phyloP scores from a whole-genome alignment of 2,888 invertebrate genomes.

The Drosophila monieri region DNA sequence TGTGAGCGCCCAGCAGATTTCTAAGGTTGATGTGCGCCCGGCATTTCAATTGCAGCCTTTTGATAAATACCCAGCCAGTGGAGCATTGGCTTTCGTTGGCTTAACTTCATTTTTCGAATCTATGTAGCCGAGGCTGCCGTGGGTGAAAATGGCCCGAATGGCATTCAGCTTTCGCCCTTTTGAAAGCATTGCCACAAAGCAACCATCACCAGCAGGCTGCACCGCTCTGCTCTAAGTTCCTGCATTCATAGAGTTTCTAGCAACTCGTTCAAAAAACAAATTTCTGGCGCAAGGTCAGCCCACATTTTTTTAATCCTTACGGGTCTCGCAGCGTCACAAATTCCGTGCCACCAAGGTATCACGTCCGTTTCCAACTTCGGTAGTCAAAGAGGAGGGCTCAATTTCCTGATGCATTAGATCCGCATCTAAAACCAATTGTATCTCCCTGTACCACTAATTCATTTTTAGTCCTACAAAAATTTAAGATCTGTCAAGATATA shows the following conservation, averaged over 20 bases:
- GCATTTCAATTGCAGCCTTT: conserved; percentile 75
- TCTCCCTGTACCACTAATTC: neutral
- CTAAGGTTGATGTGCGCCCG: conserved; percentile 59
- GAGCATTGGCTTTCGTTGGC: conserved; percentile 59
- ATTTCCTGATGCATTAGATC: conserved; percentile 12
- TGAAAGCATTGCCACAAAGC: conserved; percentile 43
- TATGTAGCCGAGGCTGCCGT: conserved; percentile 40
- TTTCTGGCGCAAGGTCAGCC: conserved; percentile 71
- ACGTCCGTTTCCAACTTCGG: conserved; percentile 57
- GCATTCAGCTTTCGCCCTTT: conserved; percentile 78
- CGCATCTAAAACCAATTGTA: neutral
- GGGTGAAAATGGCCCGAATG: conserved; percentile 74
- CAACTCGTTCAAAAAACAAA: conserved; percentile 21
- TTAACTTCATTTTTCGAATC: conserved; percentile 60
- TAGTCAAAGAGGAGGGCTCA: conserved; percentile 40
- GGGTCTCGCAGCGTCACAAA: conserved; percentile 56
- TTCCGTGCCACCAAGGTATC: conserved; percentile 65
- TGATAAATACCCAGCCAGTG: conserved; percentile 70
- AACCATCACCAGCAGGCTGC: conserved; percentile 21
- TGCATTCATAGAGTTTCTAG: conserved; percentile 19
- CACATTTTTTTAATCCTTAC: conserved; percentile 52
- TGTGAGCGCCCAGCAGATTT: conserved; percentile 47
- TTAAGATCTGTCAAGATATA: neutral
- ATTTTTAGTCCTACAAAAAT: neutral
- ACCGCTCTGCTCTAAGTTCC: neutral